These are phyloP conservation scores for Rapana venosa DNA, from an alignment of 2,888 invertebrate species.

Conservation along the genomic window DNA sequence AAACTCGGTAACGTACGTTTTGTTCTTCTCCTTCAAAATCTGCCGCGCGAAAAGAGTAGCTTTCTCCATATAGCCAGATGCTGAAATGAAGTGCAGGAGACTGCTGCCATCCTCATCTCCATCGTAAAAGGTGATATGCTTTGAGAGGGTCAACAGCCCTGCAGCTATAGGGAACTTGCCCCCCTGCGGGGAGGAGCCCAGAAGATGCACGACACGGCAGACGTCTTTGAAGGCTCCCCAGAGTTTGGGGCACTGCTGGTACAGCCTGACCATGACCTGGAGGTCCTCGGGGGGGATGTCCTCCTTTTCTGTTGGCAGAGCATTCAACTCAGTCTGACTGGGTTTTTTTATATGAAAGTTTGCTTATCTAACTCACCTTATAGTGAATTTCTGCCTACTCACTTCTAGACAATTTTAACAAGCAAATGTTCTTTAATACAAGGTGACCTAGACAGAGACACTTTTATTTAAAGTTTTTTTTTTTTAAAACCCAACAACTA, in stretches of 20 bases:
- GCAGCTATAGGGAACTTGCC: not conserved
- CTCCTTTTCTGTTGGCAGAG: not conserved
- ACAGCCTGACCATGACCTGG: not conserved
- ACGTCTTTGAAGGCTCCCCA: not conserved
- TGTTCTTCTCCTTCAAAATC: conserved; percentile 7
- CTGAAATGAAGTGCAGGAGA: not conserved
- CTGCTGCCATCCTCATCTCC: not conserved
- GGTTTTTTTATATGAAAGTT: too few species aligned
- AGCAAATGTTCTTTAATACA: too few species aligned
- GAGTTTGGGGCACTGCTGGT: not conserved
- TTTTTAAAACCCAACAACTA: too few species aligned
- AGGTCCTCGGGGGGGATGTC: conserved; percentile 20
- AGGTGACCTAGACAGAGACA: too few species aligned
- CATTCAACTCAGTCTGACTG: too few species aligned
- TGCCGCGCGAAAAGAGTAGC: not conserved
- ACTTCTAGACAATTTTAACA: too few species aligned
- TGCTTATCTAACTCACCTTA: too few species aligned
- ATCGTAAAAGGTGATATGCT: not conserved
- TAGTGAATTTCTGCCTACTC: too few species aligned
- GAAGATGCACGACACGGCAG: not conserved
- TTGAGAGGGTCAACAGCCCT: not conserved
- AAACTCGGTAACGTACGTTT: not conserved
- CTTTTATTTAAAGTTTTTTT: too few species aligned
- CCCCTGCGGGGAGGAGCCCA: not conserved
- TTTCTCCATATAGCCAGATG: not conserved